Evolutionary conservation across 2,888 invertebrate genomes (phyloP), one percentile per base, ranked within the genome.

Genomic region (Himalopsyche tibetana): DNA sequence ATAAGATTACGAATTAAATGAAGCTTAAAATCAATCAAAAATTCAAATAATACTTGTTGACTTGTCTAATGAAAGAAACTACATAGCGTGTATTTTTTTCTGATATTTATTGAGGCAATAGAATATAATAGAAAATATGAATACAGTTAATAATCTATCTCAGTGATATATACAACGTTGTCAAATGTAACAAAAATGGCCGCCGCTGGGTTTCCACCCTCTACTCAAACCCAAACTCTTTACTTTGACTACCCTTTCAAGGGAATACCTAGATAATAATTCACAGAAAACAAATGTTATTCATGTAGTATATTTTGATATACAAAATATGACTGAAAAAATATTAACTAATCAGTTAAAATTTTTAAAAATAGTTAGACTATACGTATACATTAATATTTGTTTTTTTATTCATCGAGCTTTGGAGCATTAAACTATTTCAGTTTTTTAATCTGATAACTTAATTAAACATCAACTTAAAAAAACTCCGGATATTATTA

Each of bases 121-220:
- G 5, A 69, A 28, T 63, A 2, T 0, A 51, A 51, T 51, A 2
- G 51, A 51, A 56, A 63, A 19, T 19, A 63, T 19, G 63, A 63
- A 4, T 12, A 38, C 36, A 5, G 0, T 38, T 74, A 36, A 74
- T 74, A 74, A 74, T 74, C 36, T 36, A 74, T 74, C 38, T 11
- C 28, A 69, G 69, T 69, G 69, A 69, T 69, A 69, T 36, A 69
- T 69, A 69, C 19, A 69, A 69, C 11, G 69, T 69, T 69, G 69
- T 74, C 74, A 74, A 74, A 28, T 74, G 74, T 85, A 87, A 85
- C 87, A 85, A 87, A 87, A 82, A 87, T 87, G 87, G 87, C 85
- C 80, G 85, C 85, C 56, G 85, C 83, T 81, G 82, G 84, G 12
- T 55, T 51, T 45, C n/a, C 28, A n/a, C 83, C 81, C 63, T 55